phyloP scores from a whole-genome alignment of 1,140 invertebrate species.

The Venturia canescens region DNA sequence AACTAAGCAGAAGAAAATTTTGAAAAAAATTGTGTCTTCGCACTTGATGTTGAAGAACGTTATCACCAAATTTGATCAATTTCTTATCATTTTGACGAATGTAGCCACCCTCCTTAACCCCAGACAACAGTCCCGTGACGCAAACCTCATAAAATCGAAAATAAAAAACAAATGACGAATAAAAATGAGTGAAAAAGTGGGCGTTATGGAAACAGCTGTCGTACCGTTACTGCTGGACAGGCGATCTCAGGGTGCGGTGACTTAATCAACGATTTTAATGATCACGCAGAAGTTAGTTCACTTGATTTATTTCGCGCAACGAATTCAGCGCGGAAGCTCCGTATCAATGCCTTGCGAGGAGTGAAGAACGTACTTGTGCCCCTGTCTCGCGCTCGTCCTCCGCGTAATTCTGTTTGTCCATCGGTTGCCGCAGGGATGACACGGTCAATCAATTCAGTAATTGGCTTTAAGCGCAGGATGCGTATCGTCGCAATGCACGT shows the following conservation, averaged over 20 bases:
- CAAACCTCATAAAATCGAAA: no score
- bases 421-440: slow-evolving; percentile 74
- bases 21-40: no score
- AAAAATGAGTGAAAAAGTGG: neutral
- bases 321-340: neutral
- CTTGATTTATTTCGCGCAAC: neutral
- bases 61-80: no score
- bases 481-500: neutral
- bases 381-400: slow-evolving; percentile 41
- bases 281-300: neutral
- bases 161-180: no score
- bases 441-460: slow-evolving; percentile 65
- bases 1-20: no score
- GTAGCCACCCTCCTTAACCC: no score
- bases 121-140: no score
- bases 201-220: neutral
- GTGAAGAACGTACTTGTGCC: slow-evolving; percentile 11
- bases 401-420: slow-evolving; percentile 71
- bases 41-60: no score
- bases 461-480: neutral
- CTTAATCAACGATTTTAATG: neutral
- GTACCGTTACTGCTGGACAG: neutral
- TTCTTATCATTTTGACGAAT: no score
- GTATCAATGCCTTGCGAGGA: slow-evolving; percentile 15
- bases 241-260: neutral